A percentile compares a stretch with the other conserved stretches of the same genome.
Evolutionary conservation across 2,113 vertebrate species (phyloP).

Genomic region (Burhinus oedicnemus): DNA sequence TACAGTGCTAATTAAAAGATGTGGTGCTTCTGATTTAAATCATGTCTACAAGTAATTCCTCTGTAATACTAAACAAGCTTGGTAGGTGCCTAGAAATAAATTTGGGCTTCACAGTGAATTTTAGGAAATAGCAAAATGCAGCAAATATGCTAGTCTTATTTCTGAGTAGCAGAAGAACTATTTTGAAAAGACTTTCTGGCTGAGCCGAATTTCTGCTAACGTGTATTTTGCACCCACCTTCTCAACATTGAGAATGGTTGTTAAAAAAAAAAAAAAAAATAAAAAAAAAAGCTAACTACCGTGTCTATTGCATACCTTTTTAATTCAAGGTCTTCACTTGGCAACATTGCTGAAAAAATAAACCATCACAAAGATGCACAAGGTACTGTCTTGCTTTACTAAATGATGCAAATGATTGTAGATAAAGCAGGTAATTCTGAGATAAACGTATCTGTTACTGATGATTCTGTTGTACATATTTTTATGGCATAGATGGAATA

Average conservation of each 20-base stretch:
- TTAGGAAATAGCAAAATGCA: background rate
- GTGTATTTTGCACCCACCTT: background rate
- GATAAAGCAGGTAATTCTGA: background rate
- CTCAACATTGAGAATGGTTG: background rate
- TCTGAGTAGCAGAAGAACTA: background rate
- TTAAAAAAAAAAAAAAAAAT: background rate
- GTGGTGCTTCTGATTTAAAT: background rate
- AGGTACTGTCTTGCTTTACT: background rate
- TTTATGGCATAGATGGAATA: background rate
- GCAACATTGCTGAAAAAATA: background rate
- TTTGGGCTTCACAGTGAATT: background rate
- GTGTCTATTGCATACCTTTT: background rate
- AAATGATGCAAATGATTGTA: background rate
- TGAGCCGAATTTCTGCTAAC: background rate
- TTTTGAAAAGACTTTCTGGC: background rate
- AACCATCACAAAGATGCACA: background rate
- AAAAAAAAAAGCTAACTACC: background rate
- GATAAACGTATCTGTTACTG: background rate
- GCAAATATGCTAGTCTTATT: background rate
- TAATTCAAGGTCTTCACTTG: background rate
- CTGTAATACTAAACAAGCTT: background rate
- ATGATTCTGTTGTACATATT: background rate
- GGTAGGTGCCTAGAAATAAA: background rate
- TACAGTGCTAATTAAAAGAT: background rate
- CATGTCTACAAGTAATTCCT: background rate